Evolutionary conservation across 2,888 invertebrate genomes (phyloP).

Genomic region (Agrotis clavis): DNA sequence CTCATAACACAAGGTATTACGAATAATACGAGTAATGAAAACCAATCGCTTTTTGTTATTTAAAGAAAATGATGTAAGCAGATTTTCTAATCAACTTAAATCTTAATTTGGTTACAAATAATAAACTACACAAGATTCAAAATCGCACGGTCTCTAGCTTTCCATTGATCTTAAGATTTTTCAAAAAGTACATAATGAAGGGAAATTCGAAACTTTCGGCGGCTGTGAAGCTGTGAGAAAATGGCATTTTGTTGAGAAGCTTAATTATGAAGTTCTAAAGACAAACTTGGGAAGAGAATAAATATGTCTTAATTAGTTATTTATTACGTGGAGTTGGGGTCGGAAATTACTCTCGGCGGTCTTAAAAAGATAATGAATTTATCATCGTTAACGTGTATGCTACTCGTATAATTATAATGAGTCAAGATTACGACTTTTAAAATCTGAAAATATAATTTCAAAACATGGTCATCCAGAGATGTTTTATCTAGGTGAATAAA

Average conservation of each 20-base stretch:
- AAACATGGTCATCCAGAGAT: no score
- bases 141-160: not conserved
- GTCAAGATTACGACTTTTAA: no score
- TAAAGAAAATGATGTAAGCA: conserved; percentile 44
- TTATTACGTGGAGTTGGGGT: not conserved
- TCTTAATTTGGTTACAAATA: conserved; percentile 40
- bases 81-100: conserved; percentile 7
- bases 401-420: no score
- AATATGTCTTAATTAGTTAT: conserved; percentile 42
- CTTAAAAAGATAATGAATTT: not conserved
- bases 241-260: conserved; percentile 25
- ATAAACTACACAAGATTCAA: conserved; percentile 35
- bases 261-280: conserved; percentile 18
- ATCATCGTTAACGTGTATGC: not conserved
- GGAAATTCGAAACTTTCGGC: conserved; percentile 38
- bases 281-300: conserved; percentile 29
- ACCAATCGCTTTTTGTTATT: conserved; percentile 48
- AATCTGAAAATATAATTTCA: not conserved
- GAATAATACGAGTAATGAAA: not conserved
- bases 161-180: conserved; percentile 34
- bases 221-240: conserved; percentile 32
- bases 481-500: no score
- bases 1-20: conserved; percentile 36
- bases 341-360: conserved; percentile 3
- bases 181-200: conserved; percentile 50